A percentile compares a stretch with the other conserved stretches of the same genome.
These are phyloP conservation scores for Nyctalus aviator DNA, from an alignment of 2,797 vertebrate genomes.

Conservation along the genomic window DNA sequence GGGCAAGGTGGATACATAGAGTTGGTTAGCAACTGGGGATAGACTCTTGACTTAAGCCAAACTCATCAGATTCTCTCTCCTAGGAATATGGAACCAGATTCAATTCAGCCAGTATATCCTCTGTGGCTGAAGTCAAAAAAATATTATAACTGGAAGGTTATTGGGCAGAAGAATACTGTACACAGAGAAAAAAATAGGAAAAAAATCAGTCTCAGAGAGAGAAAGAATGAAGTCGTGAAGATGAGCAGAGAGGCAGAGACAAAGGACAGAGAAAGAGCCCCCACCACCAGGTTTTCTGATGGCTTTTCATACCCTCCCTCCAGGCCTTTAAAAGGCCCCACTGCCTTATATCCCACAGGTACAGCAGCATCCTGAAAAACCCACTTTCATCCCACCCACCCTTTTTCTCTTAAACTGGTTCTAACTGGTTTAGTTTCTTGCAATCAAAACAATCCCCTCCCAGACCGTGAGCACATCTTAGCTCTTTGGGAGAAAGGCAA, in stretches of 20 bases:
- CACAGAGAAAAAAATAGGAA: background rate
- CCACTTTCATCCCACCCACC: background rate
- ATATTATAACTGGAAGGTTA: background rate
- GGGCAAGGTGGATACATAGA: background rate
- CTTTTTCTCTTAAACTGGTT: background rate
- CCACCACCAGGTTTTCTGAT: accelerated
- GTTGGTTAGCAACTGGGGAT: background rate
- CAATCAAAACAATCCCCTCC: background rate
- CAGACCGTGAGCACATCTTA: background rate
- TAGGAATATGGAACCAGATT: background rate
- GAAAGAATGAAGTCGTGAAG: background rate
- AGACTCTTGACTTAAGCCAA: background rate
- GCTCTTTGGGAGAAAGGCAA: background rate
- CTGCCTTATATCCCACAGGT: too few species aligned
- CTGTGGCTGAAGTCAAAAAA: background rate
- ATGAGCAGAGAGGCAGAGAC: background rate
- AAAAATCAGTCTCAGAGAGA: background rate
- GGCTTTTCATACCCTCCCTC: background rate
- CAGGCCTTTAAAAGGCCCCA: accelerated
- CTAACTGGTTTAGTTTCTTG: background rate
- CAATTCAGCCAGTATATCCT: background rate
- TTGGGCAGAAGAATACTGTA: background rate
- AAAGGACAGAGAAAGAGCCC: background rate
- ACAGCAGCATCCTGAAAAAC: background rate
- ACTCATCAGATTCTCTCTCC: background rate